Conservation (phyloP, 2,113 vertebrate species). For the Sinocyclocheilus grahami region DNA sequence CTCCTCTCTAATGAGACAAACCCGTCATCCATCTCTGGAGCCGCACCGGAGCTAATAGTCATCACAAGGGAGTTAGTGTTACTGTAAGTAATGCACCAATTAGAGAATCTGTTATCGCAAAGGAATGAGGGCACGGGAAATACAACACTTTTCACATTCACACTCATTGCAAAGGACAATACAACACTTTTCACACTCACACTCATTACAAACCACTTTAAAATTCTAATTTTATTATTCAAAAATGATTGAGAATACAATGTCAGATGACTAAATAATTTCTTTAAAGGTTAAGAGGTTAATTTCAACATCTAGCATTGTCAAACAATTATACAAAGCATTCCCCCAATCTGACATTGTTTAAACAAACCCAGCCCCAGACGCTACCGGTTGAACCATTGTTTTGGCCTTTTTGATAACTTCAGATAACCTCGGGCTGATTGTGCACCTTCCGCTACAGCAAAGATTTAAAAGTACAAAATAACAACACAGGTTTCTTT, state of each 20-base stretch:
- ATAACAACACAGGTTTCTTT: neutral
- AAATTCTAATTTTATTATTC: neutral
- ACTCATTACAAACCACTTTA: neutral
- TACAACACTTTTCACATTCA: neutral
- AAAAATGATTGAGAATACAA: neutral
- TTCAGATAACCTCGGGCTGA: neutral
- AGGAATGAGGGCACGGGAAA: neutral
- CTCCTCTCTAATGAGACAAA: conserved; percentile 30
- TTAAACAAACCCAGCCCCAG: neutral
- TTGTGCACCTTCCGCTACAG: neutral
- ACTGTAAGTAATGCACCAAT: conserved; percentile 30
- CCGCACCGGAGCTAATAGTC: conserved; percentile 20
- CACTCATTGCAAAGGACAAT: neutral
- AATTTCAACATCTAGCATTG: neutral
- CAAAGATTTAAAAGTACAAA: neutral
- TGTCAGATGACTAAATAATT: neutral
- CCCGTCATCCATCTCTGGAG: conserved; percentile 15
- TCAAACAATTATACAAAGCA: neutral
- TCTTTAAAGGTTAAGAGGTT: neutral
- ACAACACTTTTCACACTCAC: neutral
- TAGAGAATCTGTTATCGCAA: neutral
- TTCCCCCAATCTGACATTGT: neutral
- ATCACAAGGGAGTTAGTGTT: conserved; percentile 6
- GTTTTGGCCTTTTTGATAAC: neutral
- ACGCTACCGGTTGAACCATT: neutral